Evolutionary conservation across 2,113 vertebrate genomes (phyloP).

Genomic region (Percopsis transmontana): DNA sequence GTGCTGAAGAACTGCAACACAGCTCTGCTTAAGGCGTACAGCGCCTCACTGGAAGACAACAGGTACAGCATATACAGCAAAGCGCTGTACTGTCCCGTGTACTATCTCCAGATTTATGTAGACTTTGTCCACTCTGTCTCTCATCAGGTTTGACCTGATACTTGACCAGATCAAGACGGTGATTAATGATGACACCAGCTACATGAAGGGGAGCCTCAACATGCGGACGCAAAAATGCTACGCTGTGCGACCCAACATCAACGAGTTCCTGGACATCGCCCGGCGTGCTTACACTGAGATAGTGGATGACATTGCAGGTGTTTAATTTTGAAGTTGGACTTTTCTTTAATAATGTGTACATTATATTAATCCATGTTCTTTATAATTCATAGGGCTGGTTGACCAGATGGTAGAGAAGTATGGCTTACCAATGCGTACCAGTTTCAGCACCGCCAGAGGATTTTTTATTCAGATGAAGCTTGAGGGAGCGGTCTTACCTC

Average conservation of each 20-base stretch:
- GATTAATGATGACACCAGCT: constrained; percentile 89
- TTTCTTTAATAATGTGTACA: not conserved
- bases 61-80: constrained; percentile 73
- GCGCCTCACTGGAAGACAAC: constrained; percentile 84
- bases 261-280: constrained; percentile 93
- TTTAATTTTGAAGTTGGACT: not conserved
- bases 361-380: not conserved
- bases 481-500: constrained; percentile 78
- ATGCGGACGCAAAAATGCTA: constrained; percentile 98
- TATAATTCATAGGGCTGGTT: constrained; percentile 82
- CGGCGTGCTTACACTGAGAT: constrained; percentile 94
- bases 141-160: constrained; percentile 86
- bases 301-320: constrained; percentile 96
- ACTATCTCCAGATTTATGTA: not conserved
- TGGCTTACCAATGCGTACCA: constrained; percentile 87
- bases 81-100: not conserved
- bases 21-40: constrained; percentile 87
- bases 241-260: constrained; percentile 92
- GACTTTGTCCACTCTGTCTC: not conserved
- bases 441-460: constrained; percentile 90
- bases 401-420: constrained; percentile 87
- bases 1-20: constrained; percentile 85
- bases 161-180: constrained; percentile 92
- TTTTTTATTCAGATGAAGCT: constrained; percentile 94
- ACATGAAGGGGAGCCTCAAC: constrained; percentile 89